Percentiles rank a stretch among this genome's conserved stretches.
phyloP scores from a whole-genome alignment of 2,888 invertebrate genomes.

The Drosophila lacicola region DNA sequence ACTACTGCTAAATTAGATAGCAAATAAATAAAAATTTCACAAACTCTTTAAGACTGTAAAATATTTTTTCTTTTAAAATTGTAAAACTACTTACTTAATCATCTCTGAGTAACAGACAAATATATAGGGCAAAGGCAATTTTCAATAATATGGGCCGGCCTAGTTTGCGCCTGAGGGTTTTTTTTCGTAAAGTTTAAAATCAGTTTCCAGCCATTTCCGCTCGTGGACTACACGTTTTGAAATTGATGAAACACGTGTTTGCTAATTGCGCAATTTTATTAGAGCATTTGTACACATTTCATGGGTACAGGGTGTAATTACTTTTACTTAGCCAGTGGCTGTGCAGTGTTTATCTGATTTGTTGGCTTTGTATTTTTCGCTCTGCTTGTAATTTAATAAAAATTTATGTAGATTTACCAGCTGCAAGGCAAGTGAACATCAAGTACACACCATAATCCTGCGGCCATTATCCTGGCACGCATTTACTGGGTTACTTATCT shows the following conservation, averaged over 20 bases:
- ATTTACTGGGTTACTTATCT: slow-evolving; percentile 49
- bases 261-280: slow-evolving; percentile 1
- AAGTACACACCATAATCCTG: slow-evolving; percentile 31
- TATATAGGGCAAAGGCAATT: no score
- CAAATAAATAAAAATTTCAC: no score
- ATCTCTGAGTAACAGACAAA: no score
- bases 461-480: slow-evolving; percentile 35
- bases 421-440: slow-evolving; percentile 33
- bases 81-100: no score
- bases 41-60: no score
- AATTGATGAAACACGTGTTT: neutral
- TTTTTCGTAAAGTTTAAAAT: neutral
- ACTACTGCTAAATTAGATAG: no score
- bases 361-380: slow-evolving; percentile 8
- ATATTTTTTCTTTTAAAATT: no score
- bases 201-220: neutral
- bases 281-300: neutral
- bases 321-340: slow-evolving; percentile 12
- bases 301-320: slow-evolving; percentile 6
- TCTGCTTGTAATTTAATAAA: slow-evolving; percentile 33
- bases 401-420: slow-evolving; percentile 30
- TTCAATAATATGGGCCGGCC: no score
- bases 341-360: slow-evolving; percentile 13
- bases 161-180: no score
- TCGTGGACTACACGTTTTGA: neutral